Base-by-base conservation (phyloP, 2,888 invertebrate genomes). In the Acronicta psi region DNA sequence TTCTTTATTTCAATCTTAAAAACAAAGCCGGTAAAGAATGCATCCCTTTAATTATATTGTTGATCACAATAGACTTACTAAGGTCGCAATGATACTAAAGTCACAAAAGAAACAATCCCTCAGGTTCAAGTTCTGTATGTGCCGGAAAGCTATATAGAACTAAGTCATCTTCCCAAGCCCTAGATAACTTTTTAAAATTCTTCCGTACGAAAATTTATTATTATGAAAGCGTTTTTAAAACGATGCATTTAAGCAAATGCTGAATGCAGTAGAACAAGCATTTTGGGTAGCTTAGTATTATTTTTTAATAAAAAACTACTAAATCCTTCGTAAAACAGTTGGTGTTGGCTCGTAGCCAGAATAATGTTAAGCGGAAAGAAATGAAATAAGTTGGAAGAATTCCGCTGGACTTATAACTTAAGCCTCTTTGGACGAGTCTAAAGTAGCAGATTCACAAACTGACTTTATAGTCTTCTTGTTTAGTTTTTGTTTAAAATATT, bases 261-360 rank as follows among this genome's bases (percentile, higher is more conserved):
- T 36, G n/a, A 64, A 37, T 18, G 14, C 60, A 54, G 34, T 59
- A 49, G 36, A 51, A 51, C 31, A 47, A 53, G 53, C 42, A 47
- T 53, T 67, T 59, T 4, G 9, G 53, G 52, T 23, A 36, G 42
- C 42, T 50, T 29, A 57, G 46, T 49, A 50, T 53, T 59, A 49
- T 64, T 61, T 72, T 23, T 76, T 57, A 55, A 34, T 72, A 53
- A 53, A 59, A 67, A 55, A 38, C 53, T 36, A 61, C 59, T 40
- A 73, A 73, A 73, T 65, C 51, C 47, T 69, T 34, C 36, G 65
- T 40, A 53, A 75, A 61, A 23, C 50, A 44, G 47, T 61, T 46
- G 51, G 64, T 58, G 60, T 58, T 74, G 73, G 73, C 77, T 34
- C 58, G 23, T 37, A 36, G 74, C 73, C 73, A 74, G 51, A 38